These are phyloP conservation scores for Eriocheir sinensis DNA, from an alignment of 1,140 invertebrate genomes.

Conservation along the genomic window DNA sequence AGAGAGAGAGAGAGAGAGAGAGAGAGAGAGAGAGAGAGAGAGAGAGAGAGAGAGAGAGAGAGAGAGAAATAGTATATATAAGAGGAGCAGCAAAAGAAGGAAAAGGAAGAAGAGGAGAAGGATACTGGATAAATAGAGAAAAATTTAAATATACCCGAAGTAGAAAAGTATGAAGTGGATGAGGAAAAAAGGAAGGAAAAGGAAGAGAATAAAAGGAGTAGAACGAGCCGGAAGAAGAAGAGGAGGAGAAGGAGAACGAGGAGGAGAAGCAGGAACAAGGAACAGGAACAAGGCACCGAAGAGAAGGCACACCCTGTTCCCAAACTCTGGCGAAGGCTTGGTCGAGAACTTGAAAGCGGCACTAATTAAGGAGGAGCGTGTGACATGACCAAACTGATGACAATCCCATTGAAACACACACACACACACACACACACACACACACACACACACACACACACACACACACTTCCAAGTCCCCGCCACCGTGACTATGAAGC, in stretches of 20 bases:
- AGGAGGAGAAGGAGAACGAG: background rate
- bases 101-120: background rate
- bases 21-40: too few species aligned
- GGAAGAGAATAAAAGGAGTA: too few species aligned
- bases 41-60: background rate
- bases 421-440: background rate
- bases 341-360: background rate
- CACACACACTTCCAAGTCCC: background rate
- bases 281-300: background rate
- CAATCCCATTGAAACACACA: background rate
- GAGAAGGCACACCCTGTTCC: background rate
- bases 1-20: too few species aligned
- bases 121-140: background rate
- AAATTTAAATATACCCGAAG: too few species aligned
- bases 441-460: background rate
- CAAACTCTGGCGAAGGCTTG: background rate
- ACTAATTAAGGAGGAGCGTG: background rate
- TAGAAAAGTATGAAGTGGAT: background rate
- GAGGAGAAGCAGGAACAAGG: too few species aligned
- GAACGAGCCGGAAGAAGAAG: background rate
- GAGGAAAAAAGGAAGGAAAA: background rate
- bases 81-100: background rate
- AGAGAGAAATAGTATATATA: too few species aligned
- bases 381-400: background rate
- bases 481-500: background rate